Evolutionary conservation across 30 jellyfish, hydroid and myxozoan genomes (phyloP), one percentile per base, ranked within the genome.

Genomic region (Rhopilema esculentum): DNA sequence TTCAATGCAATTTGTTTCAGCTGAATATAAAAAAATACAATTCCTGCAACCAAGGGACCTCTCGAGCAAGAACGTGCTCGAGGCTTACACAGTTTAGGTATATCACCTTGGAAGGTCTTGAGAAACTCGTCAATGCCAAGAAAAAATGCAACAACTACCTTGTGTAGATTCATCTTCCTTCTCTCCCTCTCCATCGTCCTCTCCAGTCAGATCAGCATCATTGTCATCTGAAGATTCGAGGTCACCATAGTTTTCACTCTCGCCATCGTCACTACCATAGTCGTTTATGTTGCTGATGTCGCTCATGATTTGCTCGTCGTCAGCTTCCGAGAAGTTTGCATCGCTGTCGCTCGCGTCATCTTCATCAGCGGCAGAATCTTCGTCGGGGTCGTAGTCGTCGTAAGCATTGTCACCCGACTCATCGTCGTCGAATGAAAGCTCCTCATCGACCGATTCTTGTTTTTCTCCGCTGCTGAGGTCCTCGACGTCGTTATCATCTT

Each of bases 201-300:
- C 77, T 16, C 33, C 4, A 7, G 30, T 23, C 50, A 22, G 52
- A 9, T 66, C 77, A 1, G 30, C 77, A 9, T 29, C 80, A 23
- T 53, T 66, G 79, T 78, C 69, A 12, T 62, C 88, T 1, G 8
- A 8, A 28, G 18, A 70, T 12, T 80, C 90, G n/a, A 23, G 82
- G 16, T 49, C 82, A 1, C 57, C 82, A 7, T 22, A 62, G 64
- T 57, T 78, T 18, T 66, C 82, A 20, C 66, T 73, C 28, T 48
- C 65, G 31, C 82, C 71, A 49, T 80, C 90, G 75, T 80, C 90
- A 20, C 68, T 80, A 23, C 74, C 51, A 31, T 84, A 84, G 48
- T 84, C 93, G 52, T 84, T 84, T 87, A 84, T 84, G 93, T 40
- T 53, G 75, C 93, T 84, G 84, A 84, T 57, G 61, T 84, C 93